Evolutionary conservation across 2,888 invertebrate species (phyloP).

Genomic region (Dasysyrphus tricinctus): DNA sequence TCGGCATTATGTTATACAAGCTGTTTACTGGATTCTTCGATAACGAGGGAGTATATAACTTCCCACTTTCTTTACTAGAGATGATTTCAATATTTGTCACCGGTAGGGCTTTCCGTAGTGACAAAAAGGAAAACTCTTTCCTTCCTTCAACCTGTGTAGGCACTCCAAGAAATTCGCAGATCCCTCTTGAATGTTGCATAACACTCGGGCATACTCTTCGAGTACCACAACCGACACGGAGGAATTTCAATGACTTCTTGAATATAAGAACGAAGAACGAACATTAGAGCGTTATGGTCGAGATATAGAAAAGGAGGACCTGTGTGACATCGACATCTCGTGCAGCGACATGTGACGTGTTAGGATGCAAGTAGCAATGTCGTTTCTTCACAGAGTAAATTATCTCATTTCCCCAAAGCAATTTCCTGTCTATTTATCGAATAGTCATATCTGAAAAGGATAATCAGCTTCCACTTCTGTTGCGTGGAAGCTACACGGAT

Average conservation of each 20-base stretch:
- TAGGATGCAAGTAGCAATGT: slow-evolving; percentile 22
- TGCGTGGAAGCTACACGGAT: slow-evolving; percentile 11
- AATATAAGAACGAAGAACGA: not conserved
- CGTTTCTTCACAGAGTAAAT: slow-evolving; percentile 34
- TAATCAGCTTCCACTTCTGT: slow-evolving; percentile 31
- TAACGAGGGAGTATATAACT: not conserved
- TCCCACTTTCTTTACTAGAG: slow-evolving; percentile 8
- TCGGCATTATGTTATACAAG: slow-evolving; percentile 16
- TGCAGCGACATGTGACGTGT: slow-evolving; percentile 55
- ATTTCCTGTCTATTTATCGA: slow-evolving; percentile 53
- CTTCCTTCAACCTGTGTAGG: slow-evolving; percentile 3
- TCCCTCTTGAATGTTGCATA: slow-evolving; percentile 2
- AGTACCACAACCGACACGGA: slow-evolving; percentile 15
- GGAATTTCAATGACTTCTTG: slow-evolving; percentile 31
- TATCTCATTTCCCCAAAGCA: slow-evolving; percentile 61
- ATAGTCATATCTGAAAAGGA: slow-evolving; percentile 25
- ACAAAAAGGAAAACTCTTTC: not conserved
- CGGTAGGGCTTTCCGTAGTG: slow-evolving; percentile 17
- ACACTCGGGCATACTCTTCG: slow-evolving; percentile 34
- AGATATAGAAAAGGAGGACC: slow-evolving; percentile 5
- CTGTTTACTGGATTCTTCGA: slow-evolving; percentile 11
- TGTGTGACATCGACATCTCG: slow-evolving; percentile 49
- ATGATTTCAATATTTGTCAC: slow-evolving; percentile 66
- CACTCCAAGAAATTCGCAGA: not conserved
- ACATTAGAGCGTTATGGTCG: not conserved